Conservation (phyloP, 2,888 invertebrate species). For the Tetropium fuscum region DNA sequence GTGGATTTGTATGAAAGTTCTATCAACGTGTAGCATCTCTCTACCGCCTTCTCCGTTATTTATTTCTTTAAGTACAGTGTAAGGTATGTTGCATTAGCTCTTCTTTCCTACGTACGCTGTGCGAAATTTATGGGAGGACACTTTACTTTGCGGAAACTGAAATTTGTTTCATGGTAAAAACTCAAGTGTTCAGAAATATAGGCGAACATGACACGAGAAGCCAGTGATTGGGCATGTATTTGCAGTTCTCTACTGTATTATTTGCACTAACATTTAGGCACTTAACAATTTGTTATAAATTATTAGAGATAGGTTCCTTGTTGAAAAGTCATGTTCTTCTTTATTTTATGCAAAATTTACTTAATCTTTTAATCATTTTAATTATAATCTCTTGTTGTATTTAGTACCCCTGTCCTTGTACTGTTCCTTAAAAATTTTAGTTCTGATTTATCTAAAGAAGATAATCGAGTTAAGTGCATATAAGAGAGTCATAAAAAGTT, state of each 20-base stretch:
- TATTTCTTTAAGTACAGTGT: slow-evolving; percentile 37
- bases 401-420: too few species aligned
- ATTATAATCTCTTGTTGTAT: too few species aligned
- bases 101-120: not conserved
- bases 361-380: too few species aligned
- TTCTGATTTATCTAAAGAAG: not conserved
- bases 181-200: not conserved
- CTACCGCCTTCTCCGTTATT: slow-evolving; percentile 32
- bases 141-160: not conserved
- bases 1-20: slow-evolving; percentile 50
- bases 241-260: too few species aligned
- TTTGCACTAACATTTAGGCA: too few species aligned
- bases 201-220: too few species aligned
- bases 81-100: slow-evolving; percentile 8
- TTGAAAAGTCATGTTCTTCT: too few species aligned
- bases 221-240: too few species aligned
- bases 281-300: too few species aligned
- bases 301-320: too few species aligned
- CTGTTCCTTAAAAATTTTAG: not conserved
- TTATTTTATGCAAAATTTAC: too few species aligned
- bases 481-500: not conserved
- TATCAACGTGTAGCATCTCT: slow-evolving; percentile 47
- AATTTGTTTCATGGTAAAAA: not conserved
- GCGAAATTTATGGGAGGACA: too few species aligned
- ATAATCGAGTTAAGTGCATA: not conserved